Evolutionary conservation across 2,113 vertebrate genomes (phyloP).

Genomic region (Apodemus speciosus): DNA sequence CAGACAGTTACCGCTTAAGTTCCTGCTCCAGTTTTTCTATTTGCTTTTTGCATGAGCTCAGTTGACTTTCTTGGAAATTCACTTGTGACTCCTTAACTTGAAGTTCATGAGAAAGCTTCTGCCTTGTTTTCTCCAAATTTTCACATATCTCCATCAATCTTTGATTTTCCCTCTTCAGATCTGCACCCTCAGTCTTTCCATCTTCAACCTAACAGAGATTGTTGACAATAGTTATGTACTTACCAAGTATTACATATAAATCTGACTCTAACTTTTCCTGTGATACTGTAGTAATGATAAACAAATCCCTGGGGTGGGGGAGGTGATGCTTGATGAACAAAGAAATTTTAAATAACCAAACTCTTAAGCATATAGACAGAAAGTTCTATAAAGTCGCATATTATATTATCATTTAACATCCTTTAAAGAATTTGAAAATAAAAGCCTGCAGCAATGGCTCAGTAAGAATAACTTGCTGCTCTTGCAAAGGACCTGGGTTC

Average conservation of each 20-base stretch:
- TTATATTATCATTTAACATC: not conserved
- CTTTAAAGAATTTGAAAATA: conserved; percentile 1
- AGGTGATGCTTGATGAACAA: not conserved
- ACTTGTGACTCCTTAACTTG: conserved; percentile 94
- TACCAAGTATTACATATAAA: not conserved
- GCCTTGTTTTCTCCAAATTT: conserved; percentile 90
- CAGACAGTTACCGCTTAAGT: conserved; percentile 89
- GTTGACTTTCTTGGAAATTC: conserved; percentile 92
- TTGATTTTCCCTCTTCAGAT: conserved; percentile 94
- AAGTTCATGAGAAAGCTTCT: conserved; percentile 91
- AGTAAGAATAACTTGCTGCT: not conserved
- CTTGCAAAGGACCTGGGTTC: not conserved
- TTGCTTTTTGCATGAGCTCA: conserved; percentile 91
- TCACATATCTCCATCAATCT: conserved; percentile 93
- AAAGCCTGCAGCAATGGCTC: not conserved
- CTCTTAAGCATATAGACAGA: not conserved
- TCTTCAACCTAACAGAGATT: conserved; percentile 88
- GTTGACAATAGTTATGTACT: not conserved
- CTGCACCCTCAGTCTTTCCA: conserved; percentile 90
- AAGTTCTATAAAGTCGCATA: not conserved
- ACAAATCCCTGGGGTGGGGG: not conserved
- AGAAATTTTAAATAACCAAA: not conserved
- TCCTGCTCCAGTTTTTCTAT: conserved; percentile 93
- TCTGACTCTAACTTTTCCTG: not conserved
- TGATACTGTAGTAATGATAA: not conserved